phyloP scores from a whole-genome alignment of 2,797 vertebrate species.

The Rhyacichthys aspro region DNA sequence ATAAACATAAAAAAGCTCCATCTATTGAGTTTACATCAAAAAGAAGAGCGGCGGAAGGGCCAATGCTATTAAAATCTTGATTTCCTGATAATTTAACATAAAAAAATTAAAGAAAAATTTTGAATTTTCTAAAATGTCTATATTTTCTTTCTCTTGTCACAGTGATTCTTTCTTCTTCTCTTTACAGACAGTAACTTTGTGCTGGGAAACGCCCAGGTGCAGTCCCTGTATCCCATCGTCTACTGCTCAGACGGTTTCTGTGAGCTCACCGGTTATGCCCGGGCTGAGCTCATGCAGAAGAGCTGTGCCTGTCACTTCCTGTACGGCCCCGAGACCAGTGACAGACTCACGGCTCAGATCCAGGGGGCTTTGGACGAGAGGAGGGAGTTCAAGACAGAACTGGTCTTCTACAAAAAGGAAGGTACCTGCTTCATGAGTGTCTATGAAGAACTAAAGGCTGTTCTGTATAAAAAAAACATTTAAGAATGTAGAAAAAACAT shows the following conservation, averaged over 20 bases:
- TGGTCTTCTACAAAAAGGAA: slow-evolving; percentile 82
- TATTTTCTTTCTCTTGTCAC: background rate
- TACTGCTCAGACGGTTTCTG: slow-evolving; percentile 85
- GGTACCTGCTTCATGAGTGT: slow-evolving; percentile 46
- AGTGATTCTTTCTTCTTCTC: slow-evolving; percentile 17
- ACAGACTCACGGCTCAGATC: slow-evolving; percentile 75
- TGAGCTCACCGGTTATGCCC: slow-evolving; percentile 81
- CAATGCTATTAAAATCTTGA: background rate
- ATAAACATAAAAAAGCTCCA: slow-evolving; percentile 4
- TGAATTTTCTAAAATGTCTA: too few species aligned
- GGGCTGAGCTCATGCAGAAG: slow-evolving; percentile 84
- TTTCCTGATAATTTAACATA: background rate
- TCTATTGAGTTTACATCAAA: slow-evolving; percentile 4
- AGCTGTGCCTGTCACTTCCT: slow-evolving; percentile 83
- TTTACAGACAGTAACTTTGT: slow-evolving; percentile 83
- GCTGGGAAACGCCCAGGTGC: slow-evolving; percentile 83
- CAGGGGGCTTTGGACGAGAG: slow-evolving; percentile 79
- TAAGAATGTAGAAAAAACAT: too few species aligned
- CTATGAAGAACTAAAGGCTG: too few species aligned
- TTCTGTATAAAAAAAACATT: too few species aligned
- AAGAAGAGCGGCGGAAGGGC: background rate
- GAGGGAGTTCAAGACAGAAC: slow-evolving; percentile 81
- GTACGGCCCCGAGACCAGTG: slow-evolving; percentile 80
- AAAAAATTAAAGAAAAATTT: background rate
- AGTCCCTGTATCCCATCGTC: slow-evolving; percentile 82